Base-by-base conservation (phyloP, 2,113 vertebrate species). In the Montifringilla adamsi region DNA sequence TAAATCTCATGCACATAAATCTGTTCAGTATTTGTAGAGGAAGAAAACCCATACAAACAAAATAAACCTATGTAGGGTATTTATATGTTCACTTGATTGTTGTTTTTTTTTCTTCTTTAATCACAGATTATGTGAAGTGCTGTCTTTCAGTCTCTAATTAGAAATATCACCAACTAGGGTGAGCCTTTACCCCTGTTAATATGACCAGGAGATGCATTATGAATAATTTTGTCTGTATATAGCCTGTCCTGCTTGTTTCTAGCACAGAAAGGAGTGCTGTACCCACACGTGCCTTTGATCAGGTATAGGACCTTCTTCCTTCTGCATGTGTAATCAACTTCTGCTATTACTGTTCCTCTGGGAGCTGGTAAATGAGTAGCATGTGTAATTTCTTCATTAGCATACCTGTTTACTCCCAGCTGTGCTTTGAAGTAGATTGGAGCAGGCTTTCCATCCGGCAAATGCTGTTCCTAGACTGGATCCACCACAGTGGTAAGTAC, bases 321-420 rank as follows among this genome's bases (percentile, higher is more conserved):
- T 59, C 63, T 79, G 66, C 53, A 72, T 87, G 15, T 89, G 67
- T 87, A 94, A 96, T 94, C 74, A 95, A 9, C 43, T 85, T 75
- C 46, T 87, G 94, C 89, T 93, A 13, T 46, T 91, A 93, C 52
- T 22, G 24, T 46, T 95, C 87, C 75, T 94, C n/a, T 69, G 81
- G 67, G 95, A 95, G 53, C 84, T 89, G 30, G 33, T 60, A 94
- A 96, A 91, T 85, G 66, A 91, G 81, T 53, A 95, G 84, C 74
- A 83, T 91, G 39, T 90, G 46, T 89, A 81, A 96, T 94, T 82
- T 95, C 47, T 79, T 73, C 70, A 89, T 97, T 93, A 87, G 50
- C 81, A 70, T 83, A 69, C 55, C 43, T 91, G 70, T 85, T 75
- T 73, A 87, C 78, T 90, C 46, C 74, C 50, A 91, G 0, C 76